Conservation (phyloP, 2,888 invertebrate species). For the Sarcophaga variegata region DNA sequence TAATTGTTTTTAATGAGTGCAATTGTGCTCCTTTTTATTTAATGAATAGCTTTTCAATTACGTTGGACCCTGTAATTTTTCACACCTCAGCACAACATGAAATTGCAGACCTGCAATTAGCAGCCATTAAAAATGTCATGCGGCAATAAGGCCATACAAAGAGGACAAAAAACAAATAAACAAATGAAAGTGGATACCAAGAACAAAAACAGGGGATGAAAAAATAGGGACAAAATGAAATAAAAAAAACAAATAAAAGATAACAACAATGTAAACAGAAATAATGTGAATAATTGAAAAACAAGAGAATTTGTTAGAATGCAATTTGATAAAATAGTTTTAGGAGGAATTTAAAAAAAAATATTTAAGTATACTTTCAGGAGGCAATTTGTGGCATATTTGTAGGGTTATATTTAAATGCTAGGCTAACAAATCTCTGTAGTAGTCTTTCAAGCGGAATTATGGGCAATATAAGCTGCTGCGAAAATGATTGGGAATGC, state of each 20-base stretch:
- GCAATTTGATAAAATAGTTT: no score
- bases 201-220: not conserved
- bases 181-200: not conserved
- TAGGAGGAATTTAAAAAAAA: no score
- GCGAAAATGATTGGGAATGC: no score
- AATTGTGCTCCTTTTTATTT: not conserved
- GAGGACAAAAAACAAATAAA: not conserved
- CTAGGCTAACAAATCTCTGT: no score
- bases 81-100: not conserved
- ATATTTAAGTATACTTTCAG: no score
- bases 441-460: no score
- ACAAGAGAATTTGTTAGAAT: not conserved
- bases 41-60: conserved; percentile 2
- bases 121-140: conserved; percentile 12
- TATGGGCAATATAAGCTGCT: no score
- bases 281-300: not conserved
- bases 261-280: not conserved
- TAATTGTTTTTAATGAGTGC: not conserved
- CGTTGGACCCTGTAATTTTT: not conserved
- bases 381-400: no score
- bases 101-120: conserved; percentile 7
- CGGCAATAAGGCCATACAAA: not conserved
- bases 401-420: no score
- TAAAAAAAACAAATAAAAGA: not conserved
- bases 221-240: not conserved